These are phyloP conservation scores for Aproaerema taeniolella DNA, from an alignment of 2,888 invertebrate species.

Conservation along the genomic window DNA sequence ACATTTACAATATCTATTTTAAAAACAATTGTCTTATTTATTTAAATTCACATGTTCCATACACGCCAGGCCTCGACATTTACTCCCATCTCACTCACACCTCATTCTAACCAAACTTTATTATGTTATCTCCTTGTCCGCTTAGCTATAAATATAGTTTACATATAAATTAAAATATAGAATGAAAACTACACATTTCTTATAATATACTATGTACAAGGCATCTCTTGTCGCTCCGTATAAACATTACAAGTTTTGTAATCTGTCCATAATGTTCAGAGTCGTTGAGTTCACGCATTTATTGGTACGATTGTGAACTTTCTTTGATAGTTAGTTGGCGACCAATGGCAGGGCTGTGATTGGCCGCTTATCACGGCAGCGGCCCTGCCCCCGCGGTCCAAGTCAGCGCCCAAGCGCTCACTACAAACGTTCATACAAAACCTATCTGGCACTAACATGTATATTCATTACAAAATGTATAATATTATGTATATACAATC, in stretches of 20 bases:
- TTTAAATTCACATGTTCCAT: conserved; percentile 30
- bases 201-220: conserved; percentile 69
- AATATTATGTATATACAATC: conserved; percentile 71
- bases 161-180: conserved; percentile 73
- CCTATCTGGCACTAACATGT: conserved; percentile 76
- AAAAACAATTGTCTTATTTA: conserved; percentile 49
- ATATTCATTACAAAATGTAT: conserved; percentile 74
- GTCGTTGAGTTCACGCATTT: conserved; percentile 9
- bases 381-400: conserved; percentile 6
- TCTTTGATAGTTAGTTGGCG: neutral
- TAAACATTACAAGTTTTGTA: conserved; percentile 34
- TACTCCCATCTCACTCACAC: conserved; percentile 28
- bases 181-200: conserved; percentile 73
- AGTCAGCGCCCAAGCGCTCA: conserved; percentile 23
- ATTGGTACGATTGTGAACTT: conserved; percentile 1
- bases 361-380: conserved; percentile 10
- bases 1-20: conserved; percentile 48
- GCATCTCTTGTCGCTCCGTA: conserved; percentile 55
- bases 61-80: conserved; percentile 41
- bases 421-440: conserved; percentile 70
- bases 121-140: conserved; percentile 59
- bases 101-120: conserved; percentile 37
- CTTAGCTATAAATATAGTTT: conserved; percentile 69
- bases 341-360: neutral
- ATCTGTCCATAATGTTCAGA: conserved; percentile 28